A percentile compares a stretch with the other conserved stretches of the same genome.
phyloP scores from a whole-genome alignment of 2,888 invertebrate species.

The Nymphalis polychloros region DNA sequence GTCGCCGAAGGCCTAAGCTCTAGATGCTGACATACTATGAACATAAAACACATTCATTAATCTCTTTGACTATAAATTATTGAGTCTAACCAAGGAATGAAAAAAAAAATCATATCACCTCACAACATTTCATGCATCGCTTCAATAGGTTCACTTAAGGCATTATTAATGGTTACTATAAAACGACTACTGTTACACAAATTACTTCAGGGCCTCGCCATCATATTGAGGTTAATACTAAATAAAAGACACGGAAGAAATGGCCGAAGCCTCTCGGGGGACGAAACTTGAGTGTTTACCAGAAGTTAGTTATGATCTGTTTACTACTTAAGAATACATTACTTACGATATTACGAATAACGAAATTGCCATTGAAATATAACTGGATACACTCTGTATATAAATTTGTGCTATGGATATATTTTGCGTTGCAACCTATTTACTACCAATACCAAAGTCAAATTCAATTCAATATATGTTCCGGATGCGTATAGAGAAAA shows the following conservation, averaged over 20 bases:
- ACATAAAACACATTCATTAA: not conserved
- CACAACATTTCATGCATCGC: conserved; percentile 13
- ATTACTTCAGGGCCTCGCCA: conserved; percentile 32
- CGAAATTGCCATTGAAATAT: not conserved
- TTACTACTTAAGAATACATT: conserved; percentile 26
- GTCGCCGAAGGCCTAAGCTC: no score
- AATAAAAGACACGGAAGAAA: conserved; percentile 34
- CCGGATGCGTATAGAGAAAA: no score
- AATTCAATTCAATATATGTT: no score
- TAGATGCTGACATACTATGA: not conserved
- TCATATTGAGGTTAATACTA: conserved; percentile 36
- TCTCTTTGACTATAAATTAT: not conserved
- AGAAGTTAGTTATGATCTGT: conserved; percentile 30
- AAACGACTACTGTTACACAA: conserved; percentile 30
- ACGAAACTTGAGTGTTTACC: conserved; percentile 33
- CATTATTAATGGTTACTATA: conserved; percentile 24
- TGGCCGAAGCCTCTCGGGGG: conserved; percentile 29
- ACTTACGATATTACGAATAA: not conserved
- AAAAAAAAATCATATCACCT: conserved; percentile 2
- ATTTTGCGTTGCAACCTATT: no score
- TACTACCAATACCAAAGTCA: no score
- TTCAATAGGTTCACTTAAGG: conserved; percentile 10
- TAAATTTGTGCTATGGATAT: not conserved
- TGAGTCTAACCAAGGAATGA: not conserved
- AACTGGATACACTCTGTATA: not conserved